Base-by-base conservation (phyloP, 1,140 invertebrate species). In the Monochamus saltuarius region DNA sequence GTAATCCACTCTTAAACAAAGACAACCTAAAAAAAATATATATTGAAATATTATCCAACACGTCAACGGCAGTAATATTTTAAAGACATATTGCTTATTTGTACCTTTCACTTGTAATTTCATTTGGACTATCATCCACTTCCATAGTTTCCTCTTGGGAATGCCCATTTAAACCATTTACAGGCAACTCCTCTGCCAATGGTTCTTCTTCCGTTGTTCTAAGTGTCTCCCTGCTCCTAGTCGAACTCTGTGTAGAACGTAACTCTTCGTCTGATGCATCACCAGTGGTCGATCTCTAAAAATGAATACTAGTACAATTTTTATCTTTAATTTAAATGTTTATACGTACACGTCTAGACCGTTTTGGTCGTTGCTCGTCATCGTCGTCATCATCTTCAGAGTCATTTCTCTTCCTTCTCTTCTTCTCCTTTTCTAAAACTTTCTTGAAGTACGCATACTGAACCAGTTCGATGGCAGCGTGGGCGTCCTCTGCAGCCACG, bases 371-470 rank as follows among this genome's bases (percentile, higher is more conserved):
- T 9, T 76, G 68, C 4, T 71, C 73, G 39, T 74, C 70, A 2
- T 74, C 80, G 1, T 74, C 78, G 8, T 75, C 80, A 3, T 77
- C 76, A 13, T 67, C 69, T 0, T 70, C 74, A 17, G 59, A 73
- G n/a, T 80, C 80, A 2, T 75, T 78, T 9, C 74, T 74, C 7
- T 79, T 79, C 42, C 79, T 79, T 7, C 85, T 81, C 65, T 87
- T 85, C 63, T 88, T 90, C 64, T 91, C 90, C 68, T 90, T 89
- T 59, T 90, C 85, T 7, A 89, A 71, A n/a, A 92, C 93, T 78
- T 92, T 94, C 77, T 99, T 99, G 79, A 99, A 99, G 76, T 94
- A 96, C 0, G 97, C 97, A 79, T 87, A 99, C 65, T 99, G 91
- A n/a, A 99, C 89, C 0, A 99, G 80, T 71, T 99, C 92, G 65